These are phyloP conservation scores for Ceyx margarethae DNA, from an alignment of 2,113 vertebrate species.

Conservation along the genomic window DNA sequence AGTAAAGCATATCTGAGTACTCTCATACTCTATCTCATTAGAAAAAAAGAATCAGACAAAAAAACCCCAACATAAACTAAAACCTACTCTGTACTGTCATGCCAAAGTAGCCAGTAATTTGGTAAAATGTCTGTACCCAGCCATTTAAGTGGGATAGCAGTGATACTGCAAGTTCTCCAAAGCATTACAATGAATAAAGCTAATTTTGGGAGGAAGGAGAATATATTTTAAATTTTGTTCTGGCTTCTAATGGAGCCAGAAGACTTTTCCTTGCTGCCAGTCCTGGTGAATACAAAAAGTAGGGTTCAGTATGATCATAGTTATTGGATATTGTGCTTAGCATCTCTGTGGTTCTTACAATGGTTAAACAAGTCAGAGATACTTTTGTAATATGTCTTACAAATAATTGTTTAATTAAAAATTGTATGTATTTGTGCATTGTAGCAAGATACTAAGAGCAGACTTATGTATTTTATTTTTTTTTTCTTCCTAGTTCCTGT, in stretches of 20 bases:
- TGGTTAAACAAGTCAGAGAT: not conserved
- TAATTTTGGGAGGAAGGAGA: not conserved
- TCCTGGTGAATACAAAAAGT: not conserved
- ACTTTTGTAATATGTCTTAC: not conserved
- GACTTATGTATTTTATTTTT: not conserved
- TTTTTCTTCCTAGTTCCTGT: constrained; percentile 22
- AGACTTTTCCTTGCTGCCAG: not conserved
- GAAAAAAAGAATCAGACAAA: not conserved
- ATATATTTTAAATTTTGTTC: not conserved
- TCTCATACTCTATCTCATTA: not conserved
- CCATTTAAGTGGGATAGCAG: not conserved
- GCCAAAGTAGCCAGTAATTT: not conserved
- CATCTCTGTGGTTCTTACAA: not conserved
- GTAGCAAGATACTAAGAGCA: not conserved
- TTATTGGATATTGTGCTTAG: not conserved
- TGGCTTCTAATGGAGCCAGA: not conserved
- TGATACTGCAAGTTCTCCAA: not conserved
- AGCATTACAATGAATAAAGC: not conserved
- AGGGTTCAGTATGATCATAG: not conserved
- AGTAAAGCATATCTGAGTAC: not conserved
- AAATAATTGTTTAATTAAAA: not conserved
- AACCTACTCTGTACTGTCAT: not conserved
- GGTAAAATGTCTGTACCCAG: not conserved
- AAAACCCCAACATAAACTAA: not conserved
- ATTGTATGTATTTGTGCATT: not conserved